phyloP scores from a whole-genome alignment of 2,888 invertebrate genomes.

The Lochmaea capreae region DNA sequence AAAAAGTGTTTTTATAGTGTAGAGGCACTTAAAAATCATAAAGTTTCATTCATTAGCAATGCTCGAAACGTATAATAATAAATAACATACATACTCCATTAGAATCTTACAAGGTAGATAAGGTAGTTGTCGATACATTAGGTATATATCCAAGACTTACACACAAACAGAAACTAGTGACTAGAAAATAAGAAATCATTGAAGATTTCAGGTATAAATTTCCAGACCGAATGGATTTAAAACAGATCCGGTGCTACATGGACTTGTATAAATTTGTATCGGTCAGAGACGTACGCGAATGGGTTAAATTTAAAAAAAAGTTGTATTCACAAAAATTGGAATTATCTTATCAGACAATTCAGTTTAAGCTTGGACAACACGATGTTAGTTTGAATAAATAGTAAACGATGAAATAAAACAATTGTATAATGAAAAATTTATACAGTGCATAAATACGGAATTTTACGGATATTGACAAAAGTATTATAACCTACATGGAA shows the following conservation, averaged over 20 bases:
- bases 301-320: not conserved
- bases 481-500: too few species aligned
- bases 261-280: conserved; percentile 67
- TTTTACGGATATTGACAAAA: too few species aligned
- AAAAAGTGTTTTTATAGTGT: conserved; percentile 51
- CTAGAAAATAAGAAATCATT: conserved; percentile 28
- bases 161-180: conserved; percentile 28
- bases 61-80: conserved; percentile 62
- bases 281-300: conserved; percentile 20
- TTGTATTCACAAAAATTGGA: not conserved
- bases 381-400: too few species aligned
- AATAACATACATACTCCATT: conserved; percentile 65
- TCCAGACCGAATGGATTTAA: conserved; percentile 57
- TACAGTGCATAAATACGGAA: too few species aligned
- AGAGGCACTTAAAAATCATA: conserved; percentile 59
- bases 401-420: too few species aligned
- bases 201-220: conserved; percentile 31
- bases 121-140: conserved; percentile 66
- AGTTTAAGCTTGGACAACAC: too few species aligned
- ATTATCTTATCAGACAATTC: too few species aligned
- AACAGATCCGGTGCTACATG: conserved; percentile 63
- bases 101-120: conserved; percentile 65
- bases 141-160: conserved; percentile 59
- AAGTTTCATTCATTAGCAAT: conserved; percentile 60
- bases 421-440: too few species aligned